Evolutionary conservation across 2,888 invertebrate species (phyloP), one percentile per base, ranked within the genome.

Genomic region (Luffia ferchaultella): DNA sequence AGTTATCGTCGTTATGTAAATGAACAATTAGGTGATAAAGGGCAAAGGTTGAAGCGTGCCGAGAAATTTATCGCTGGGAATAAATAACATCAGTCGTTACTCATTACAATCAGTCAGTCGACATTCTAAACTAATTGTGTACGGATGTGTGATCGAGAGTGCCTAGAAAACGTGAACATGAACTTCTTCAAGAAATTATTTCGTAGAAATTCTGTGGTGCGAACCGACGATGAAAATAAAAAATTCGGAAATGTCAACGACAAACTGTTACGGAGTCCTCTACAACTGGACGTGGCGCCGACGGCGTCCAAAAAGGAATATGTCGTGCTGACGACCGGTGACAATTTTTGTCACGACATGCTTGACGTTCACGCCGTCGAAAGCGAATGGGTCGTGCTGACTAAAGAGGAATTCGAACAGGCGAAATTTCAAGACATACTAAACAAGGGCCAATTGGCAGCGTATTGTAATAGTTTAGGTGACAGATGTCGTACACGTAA

Each of bases 131-230:
- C 20, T 56, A 58, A 18, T 49, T 56, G 53, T 68, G 76, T 69
- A 76, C 59, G 65, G 57, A 60, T 1, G 20, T 46, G 46, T 7
- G 63, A 60, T 61, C 59, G 67, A 46, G 72, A 75, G 71, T 82
- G 77, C 80, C 87, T 87, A 87, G 86, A 86, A 87, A 86, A 86
- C 3, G n/a, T 7, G 7, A 42, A 7, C 76, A 88, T 87, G 88
- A 87, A 75, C 66, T 88, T 87, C 88, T 88, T 86, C 87, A 88
- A 68, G 88, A 88, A 73, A 79, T 86, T 82, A 85, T 88, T 77
- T 78, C 79, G 53, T 76, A 85, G 64, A 86, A 86, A 66, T 70
- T 75, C 58, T 79, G 86, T 50, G 86, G 88, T 63, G 3, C 3
- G 30, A 3, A 12, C 30, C 5, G 30, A 30, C 12, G 30, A 30